Base-by-base conservation (phyloP, 1,140 invertebrate species). In the Lordiphosa clarofinis region DNA sequence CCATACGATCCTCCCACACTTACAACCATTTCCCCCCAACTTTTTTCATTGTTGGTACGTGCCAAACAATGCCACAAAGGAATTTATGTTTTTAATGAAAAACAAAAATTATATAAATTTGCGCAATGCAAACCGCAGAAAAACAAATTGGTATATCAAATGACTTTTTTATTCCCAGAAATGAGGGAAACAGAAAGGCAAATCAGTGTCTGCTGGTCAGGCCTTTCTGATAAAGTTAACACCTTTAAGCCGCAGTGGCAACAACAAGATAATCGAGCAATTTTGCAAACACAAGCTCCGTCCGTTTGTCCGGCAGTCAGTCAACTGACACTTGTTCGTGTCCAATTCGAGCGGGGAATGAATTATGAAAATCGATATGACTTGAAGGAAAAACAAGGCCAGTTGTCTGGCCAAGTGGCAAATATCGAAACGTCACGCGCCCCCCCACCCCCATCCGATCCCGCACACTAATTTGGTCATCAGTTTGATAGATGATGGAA, bases 341-440 rank as follows among this genome's bases (percentile, higher is more conserved):
- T 81, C 59, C 76, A 67, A 76, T 72, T 72, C 53, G 39, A 58
- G 52, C 28, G 40, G 28, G 36, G 56, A 40, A 12, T 49, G 49
- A 60, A 70, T 66, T 56, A 66, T 72, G 76, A 82, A 82, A 81
- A 81, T 81, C 76, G 76, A 82, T 81, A 82, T 81, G 78, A 76
- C 72, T 76, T 82, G 62, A 81, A 81, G 78, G 72, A 59, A 53
- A 31, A 57, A 56, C 62, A 73, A 69, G 75, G 62, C 64, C 75
- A 67, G 58, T 66, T 11, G 46, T 28, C 48, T 21, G 47, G 47
- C 12, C 24, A 46, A 46, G 31, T 12, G 28, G 28, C 56, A 52
- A 60, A 46, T 46, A 56, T 52, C 62, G 60, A 52, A 62, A 31
- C 28, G 55, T 64, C 60, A 58, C 35, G 42, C 50, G 42, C 46